Base-by-base conservation (phyloP, 2,888 invertebrate genomes). In the Hypsopygia costalis region DNA sequence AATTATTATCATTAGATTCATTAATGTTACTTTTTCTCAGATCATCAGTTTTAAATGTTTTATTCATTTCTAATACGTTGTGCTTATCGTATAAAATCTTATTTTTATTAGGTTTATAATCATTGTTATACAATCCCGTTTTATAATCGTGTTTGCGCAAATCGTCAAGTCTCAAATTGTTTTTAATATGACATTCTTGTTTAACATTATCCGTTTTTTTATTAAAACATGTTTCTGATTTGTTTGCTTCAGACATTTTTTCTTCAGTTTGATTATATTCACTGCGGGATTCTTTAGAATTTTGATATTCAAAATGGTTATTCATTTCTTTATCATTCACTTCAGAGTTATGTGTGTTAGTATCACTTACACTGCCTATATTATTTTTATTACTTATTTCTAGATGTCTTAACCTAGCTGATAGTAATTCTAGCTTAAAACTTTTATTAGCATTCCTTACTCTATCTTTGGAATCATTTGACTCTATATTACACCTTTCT, bases 401-500 rank as follows among this genome's bases (percentile, higher is more conserved):
- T 30, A 30, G 1, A 10, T 31, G 31, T 11, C 6, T 31, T 11
- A 11, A 5, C 8, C 8, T 6, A 12, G 8, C 8, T 11, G 6
- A 25, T 7, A 8, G 6, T 25, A 25, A 6, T 7, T 25, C n/a
- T 25, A 25, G 5, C 6, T 21, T 3, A 21, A 21, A 21, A 25
- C 6, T 25, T 25, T 8, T 7, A 25, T 2, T 25, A 25, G 25
- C 1, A 25, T 25, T 5, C 2, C 2, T 8, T 2, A 25, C 25
- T 8, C n/a, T n/a, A 25, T 6, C 25, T 25, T n/a, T 25, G n/a
- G 25, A 6, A n/a, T 25, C 9, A 20, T 12, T 36, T 16, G 36
- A 12, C 11, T 16, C 34, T 11, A 36, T 31, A 42, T 36, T 37
- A 36, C 38, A 41, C 12, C 34, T 12, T 22, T 28, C 11, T 7